Evolutionary conservation across 2,797 vertebrate species (phyloP), one percentile per base, ranked within the genome.

Genomic region (Muscicapa striata): DNA sequence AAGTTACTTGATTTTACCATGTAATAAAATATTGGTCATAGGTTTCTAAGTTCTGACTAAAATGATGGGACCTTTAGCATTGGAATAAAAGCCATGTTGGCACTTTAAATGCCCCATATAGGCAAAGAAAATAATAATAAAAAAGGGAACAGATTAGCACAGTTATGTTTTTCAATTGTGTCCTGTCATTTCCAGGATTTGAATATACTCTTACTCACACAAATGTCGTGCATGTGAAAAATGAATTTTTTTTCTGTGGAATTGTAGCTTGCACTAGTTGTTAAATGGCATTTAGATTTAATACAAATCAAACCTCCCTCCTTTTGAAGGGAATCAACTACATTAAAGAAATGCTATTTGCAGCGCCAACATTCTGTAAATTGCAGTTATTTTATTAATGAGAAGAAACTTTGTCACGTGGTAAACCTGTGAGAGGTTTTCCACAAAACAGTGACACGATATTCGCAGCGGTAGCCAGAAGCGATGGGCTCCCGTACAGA

Each of bases 381-480:
- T 51, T 36, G 34, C 34, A 52, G 4, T 34, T 59, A 32, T 51
- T 52, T 66, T 55, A 57, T 29, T 55, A 76, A 16, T 2, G 16
- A 52, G 3, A 63, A 66, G 13, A 16, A 49, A 84, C 45, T 83
- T 34, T 9, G 5, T 34, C 38, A 64, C 0, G 17, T 14, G 29
- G 8, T 82, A 16, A 75, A 77, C 11, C n/a, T 19, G 14, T n/a
- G 18, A n/a, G 29, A 58, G 22, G 12, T 36, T 87, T 82, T 63
- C 55, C 52, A 43, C 19, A 36, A 46, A 72, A 27, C 32, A 38
- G 18, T 11, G 5, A 30, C 4, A 19, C 10, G 16, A 15, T 13
- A 61, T 41, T 68, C 41, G 58, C 20, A 41, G 3, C 0, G 2
- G 26, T 0, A n/a, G 58, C 13, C 43, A 12, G 13, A 61, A 49